Percentiles rank a stretch among this genome's conserved stretches.
These are phyloP conservation scores for Lycocerus yunnanus DNA, from an alignment of 2,888 invertebrate species.

Conservation along the genomic window DNA sequence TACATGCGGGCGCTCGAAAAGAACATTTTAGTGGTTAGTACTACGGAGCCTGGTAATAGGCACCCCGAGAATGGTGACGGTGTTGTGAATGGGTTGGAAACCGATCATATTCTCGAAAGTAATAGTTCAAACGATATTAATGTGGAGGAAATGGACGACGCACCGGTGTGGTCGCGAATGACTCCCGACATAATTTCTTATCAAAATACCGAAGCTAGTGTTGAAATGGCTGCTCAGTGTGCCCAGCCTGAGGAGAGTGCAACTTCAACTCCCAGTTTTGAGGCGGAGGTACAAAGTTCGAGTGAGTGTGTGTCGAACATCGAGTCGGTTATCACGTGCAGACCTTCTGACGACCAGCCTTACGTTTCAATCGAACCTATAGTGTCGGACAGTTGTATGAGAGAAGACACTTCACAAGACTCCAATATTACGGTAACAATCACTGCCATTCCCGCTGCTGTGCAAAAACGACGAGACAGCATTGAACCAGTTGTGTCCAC, in stretches of 20 bases:
- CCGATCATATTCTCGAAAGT: conserved; percentile 58
- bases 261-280: conserved; percentile 26
- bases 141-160: conserved; percentile 63
- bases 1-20: conserved; percentile 97
- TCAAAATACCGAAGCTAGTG: conserved; percentile 47
- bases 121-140: conserved; percentile 61
- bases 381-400: conserved; percentile 34
- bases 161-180: conserved; percentile 47
- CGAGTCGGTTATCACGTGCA: conserved; percentile 41
- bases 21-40: conserved; percentile 85
- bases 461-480: conserved; percentile 44
- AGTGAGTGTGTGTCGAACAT: conserved; percentile 27
- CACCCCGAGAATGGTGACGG: conserved; percentile 71
- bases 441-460: conserved; percentile 44
- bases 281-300: conserved; percentile 18
- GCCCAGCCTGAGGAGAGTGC: conserved; percentile 33
- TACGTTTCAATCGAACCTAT: conserved; percentile 44
- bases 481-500: conserved; percentile 45
- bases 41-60: conserved; percentile 70
- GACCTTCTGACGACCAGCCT: conserved; percentile 34
- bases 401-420: conserved; percentile 34
- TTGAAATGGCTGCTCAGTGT: conserved; percentile 22
- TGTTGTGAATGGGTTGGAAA: conserved; percentile 65
- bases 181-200: conserved; percentile 36
- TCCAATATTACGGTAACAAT: conserved; percentile 37